Evolutionary conservation across 2,888 invertebrate species (phyloP).

Genomic region (Liopterus haemorrhoidalis): DNA sequence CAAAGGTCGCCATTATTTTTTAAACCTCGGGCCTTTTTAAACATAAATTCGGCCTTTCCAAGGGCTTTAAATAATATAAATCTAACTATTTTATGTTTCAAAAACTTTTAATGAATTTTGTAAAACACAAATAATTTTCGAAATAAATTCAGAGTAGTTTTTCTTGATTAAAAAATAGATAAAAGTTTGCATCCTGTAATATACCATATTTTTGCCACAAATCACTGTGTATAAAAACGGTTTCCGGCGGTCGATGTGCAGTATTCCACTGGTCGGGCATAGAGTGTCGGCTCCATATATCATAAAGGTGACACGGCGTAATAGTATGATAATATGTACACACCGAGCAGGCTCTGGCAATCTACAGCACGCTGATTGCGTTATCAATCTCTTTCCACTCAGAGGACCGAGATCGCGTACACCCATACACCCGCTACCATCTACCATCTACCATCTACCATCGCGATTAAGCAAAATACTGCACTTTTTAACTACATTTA

Average conservation of each 20-base stretch:
- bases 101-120: background rate
- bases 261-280: slow-evolving; percentile 44
- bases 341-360: slow-evolving; percentile 46
- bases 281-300: slow-evolving; percentile 44
- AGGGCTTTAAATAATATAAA: no score
- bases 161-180: no score
- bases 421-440: background rate
- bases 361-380: slow-evolving; percentile 49
- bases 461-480: no score
- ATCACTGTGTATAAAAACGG: no score
- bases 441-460: background rate
- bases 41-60: no score
- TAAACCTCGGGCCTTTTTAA: no score
- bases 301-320: slow-evolving; percentile 47
- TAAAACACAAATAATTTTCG: background rate
- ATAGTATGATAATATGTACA: slow-evolving; percentile 50
- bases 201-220: no score
- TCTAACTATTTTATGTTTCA: no score
- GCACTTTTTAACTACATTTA: no score
- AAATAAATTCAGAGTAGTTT: background rate
- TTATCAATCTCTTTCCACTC: slow-evolving; percentile 47
- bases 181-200: no score
- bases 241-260: slow-evolving; percentile 16
- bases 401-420: no score
- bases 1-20: no score